Conservation (phyloP, 2,797 vertebrate species). For the Rhynchonycteris naso region DNA sequence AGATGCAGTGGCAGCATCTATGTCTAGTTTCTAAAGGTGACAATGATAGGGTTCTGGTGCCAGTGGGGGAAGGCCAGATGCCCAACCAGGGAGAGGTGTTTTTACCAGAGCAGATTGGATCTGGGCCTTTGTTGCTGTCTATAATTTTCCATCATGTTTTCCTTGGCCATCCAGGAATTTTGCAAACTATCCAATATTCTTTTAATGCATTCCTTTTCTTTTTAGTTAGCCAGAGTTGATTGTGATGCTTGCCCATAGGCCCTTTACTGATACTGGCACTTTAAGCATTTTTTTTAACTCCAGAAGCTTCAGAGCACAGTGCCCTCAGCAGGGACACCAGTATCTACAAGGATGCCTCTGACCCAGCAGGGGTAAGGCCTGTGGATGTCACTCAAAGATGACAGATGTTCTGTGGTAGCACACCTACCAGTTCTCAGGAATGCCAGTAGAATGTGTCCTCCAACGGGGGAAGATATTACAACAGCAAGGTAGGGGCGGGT, state of each 20-base stretch:
- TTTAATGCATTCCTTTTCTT: background rate
- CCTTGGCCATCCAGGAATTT: background rate
- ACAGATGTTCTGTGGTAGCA: background rate
- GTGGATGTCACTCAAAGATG: background rate
- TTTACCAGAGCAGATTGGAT: background rate
- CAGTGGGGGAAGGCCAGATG: background rate
- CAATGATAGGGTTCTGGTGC: background rate
- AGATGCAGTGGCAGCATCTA: background rate
- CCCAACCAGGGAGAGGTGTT: background rate
- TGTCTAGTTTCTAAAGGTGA: background rate
- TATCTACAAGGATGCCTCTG: background rate
- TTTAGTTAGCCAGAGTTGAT: background rate
- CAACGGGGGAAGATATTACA: background rate
- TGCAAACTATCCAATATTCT: background rate
- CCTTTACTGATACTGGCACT: background rate
- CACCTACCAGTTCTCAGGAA: background rate
- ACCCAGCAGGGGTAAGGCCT: background rate
- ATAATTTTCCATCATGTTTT: background rate
- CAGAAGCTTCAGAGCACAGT: background rate
- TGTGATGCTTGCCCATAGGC: background rate
- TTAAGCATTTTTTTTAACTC: background rate
- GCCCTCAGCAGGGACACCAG: background rate
- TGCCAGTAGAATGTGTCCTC: background rate
- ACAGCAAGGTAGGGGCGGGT: background rate
- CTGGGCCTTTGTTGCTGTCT: background rate